Conservation (phyloP, 2,797 vertebrate species). For the Hafferia zeledoni region DNA sequence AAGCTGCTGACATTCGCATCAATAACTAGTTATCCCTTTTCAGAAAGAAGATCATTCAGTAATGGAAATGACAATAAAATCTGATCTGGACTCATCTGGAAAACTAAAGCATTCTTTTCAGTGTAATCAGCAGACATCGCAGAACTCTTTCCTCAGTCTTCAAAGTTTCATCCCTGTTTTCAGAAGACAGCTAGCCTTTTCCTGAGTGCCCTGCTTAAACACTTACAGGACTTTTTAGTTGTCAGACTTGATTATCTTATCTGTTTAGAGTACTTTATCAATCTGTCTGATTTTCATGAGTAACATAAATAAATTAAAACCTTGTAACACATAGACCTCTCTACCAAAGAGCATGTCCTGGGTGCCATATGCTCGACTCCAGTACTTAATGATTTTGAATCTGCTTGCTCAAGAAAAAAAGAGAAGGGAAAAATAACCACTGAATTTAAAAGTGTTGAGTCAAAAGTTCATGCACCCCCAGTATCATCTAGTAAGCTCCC, state of each 20-base stretch:
- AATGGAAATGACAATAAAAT: conserved; percentile 49
- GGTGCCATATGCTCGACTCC: not conserved
- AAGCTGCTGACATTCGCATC: conserved; percentile 51
- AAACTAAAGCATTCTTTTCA: not conserved
- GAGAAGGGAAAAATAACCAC: not conserved
- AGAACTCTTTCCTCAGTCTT: not conserved
- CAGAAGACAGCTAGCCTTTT: not conserved
- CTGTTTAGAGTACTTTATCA: not conserved
- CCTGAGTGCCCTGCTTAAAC: not conserved
- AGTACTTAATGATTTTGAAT: not conserved
- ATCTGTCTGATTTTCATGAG: not conserved
- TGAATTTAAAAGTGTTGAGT: not conserved
- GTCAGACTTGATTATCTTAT: not conserved
- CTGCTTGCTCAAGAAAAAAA: not conserved
- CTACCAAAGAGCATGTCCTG: not conserved
- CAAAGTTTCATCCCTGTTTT: not conserved
- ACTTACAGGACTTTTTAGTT: not conserved
- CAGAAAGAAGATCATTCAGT: conserved; percentile 21
- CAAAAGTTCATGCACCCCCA: not conserved
- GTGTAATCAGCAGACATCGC: not conserved
- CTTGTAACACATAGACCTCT: not conserved
- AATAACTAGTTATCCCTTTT: conserved; percentile 48
- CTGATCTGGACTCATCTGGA: not conserved
- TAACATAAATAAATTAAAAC: not conserved
- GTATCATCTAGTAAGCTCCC: not conserved